Evolutionary conservation across 1,140 invertebrate species (phyloP), one percentile per base, ranked within the genome.

Genomic region (Drosophila kepulauana): DNA sequence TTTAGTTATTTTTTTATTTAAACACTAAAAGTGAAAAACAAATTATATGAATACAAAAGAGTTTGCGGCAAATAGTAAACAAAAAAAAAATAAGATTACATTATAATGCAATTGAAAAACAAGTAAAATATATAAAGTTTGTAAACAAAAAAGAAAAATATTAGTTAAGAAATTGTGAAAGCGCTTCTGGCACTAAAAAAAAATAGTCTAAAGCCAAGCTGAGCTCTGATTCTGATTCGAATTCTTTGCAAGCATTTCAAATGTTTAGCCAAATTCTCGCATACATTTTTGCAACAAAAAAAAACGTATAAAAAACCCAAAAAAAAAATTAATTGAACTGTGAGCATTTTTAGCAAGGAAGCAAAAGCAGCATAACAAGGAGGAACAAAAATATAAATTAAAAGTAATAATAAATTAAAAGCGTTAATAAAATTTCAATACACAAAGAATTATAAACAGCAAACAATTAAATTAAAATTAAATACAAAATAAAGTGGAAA

Each of bases 201-300:
- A 51, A 51, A 75, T 81, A 82, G 64, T 81, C 80, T 86, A 75
- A 80, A 80, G 79, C 84, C 63, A 79, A 69, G 82, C 82, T 86
- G 78, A 78, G 56, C 49, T 73, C 52, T 74, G 54, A 74, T 20
- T 51, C 38, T 59, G 28, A 54, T 75, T 75, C 75, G 45, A 84
- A 77, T 72, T 74, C 41, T 67, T 87, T 81, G 84, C 81, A 72
- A 79, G 81, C 84, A 88, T 88, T 88, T 82, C 49, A 89, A 88
- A 88, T 88, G 85, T 84, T 71, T 89, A 64, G 74, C 81, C 78
- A 73, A 84, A 77, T 89, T 88, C 75, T 81, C 66, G 51, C 16
- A 78, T 51, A 58, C 51, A 52, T 52, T 52, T 52, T 52, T 52
- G 51, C 43, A 45, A 58, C 25, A 58, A 20, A 45, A 25, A 25